These are phyloP conservation scores for Zonitis immaculata DNA, from an alignment of 2,888 invertebrate genomes.

Conservation along the genomic window DNA sequence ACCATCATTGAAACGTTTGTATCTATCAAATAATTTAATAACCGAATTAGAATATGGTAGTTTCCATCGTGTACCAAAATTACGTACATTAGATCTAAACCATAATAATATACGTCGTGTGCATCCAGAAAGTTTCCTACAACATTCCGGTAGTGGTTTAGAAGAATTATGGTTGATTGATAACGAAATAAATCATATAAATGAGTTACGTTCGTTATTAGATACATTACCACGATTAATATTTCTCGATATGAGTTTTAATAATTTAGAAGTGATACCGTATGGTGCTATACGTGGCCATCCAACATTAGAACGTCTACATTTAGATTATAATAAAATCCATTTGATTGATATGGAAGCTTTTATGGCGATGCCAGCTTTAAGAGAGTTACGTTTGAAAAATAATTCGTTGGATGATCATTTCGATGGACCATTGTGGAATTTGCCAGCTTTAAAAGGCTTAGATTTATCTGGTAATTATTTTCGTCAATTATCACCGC, in stretches of 20 bases:
- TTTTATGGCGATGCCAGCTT: constrained; percentile 76
- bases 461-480: constrained; percentile 75
- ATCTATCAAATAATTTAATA: constrained; percentile 68
- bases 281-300: constrained; percentile 76
- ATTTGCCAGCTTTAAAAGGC: constrained; percentile 78
- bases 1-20: constrained; percentile 62
- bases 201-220: constrained; percentile 67
- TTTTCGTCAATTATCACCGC: constrained; percentile 65
- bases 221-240: constrained; percentile 73
- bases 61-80: constrained; percentile 70
- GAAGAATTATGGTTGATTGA: constrained; percentile 73
- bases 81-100: constrained; percentile 70
- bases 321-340: constrained; percentile 74
- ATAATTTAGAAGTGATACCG: constrained; percentile 70
- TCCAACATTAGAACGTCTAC: constrained; percentile 71
- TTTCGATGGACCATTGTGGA: constrained; percentile 74
- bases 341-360: constrained; percentile 72
- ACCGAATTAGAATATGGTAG: constrained; percentile 74
- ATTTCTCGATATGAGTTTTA: constrained; percentile 74
- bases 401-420: constrained; percentile 78
- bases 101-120: constrained; percentile 71
- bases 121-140: constrained; percentile 77
- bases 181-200: constrained; percentile 71
- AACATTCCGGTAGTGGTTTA: constrained; percentile 66
- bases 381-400: constrained; percentile 73